Evolutionary conservation across 2,113 vertebrate species (phyloP).

Genomic region (Dascyllus trimaculatus): DNA sequence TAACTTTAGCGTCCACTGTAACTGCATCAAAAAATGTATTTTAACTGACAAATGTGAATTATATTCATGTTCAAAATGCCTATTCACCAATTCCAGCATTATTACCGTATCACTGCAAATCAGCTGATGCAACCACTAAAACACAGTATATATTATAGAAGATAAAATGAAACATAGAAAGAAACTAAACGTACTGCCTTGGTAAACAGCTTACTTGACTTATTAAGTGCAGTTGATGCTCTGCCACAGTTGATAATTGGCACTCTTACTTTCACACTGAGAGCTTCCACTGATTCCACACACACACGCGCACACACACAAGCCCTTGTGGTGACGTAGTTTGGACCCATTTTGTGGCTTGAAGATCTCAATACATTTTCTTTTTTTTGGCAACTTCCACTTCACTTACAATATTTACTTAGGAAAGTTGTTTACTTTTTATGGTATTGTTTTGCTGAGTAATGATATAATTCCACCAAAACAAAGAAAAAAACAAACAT

Average conservation of each 20-base stretch:
- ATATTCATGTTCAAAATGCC: constrained; percentile 8
- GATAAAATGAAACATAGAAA: background rate
- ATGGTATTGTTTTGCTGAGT: constrained; percentile 5
- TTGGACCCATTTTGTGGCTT: constrained; percentile 52
- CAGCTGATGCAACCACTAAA: constrained; percentile 8
- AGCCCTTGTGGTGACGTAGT: constrained; percentile 1
- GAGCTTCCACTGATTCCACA: constrained; percentile 13
- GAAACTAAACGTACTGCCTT: constrained; percentile 21
- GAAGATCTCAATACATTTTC: constrained; percentile 7
- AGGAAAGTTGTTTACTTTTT: constrained; percentile 6
- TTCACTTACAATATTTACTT: constrained; percentile 39
- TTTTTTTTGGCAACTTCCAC: constrained; percentile 70
- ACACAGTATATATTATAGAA: background rate
- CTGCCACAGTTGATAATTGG: constrained; percentile 40
- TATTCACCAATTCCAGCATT: background rate
- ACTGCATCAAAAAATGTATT: constrained; percentile 22
- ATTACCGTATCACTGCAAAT: constrained; percentile 22
- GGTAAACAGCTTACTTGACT: constrained; percentile 32
- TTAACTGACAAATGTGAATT: constrained; percentile 16
- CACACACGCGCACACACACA: constrained; percentile 2
- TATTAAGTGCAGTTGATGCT: constrained; percentile 14
- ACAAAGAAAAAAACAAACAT: background rate
- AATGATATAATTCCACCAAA: background rate
- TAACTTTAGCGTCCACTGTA: background rate
- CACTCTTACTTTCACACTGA: constrained; percentile 35